A percentile compares a stretch with the other conserved stretches of the same genome.
Evolutionary conservation across 2,888 invertebrate genomes (phyloP).

Genomic region (Drosophila testacea): DNA sequence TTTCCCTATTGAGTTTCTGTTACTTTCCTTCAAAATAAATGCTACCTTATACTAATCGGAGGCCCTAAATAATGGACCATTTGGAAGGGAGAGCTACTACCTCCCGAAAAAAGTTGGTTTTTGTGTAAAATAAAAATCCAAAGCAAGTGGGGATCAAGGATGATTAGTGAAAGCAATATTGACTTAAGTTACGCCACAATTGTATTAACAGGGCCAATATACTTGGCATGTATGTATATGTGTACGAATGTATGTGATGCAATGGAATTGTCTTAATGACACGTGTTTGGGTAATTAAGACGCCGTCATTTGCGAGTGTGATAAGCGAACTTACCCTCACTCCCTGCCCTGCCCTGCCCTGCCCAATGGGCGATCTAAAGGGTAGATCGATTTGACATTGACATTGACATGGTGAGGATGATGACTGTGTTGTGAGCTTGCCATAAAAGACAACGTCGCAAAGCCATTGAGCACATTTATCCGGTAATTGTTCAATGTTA

Average conservation of each 20-base stretch:
- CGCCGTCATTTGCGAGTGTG: conserved; percentile 37
- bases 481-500: conserved; percentile 1
- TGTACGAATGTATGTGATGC: background rate
- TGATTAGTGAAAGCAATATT: background rate
- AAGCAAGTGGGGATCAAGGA: no score
- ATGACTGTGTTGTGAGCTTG: background rate
- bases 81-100: no score
- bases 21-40: no score
- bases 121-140: no score
- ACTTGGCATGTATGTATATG: background rate
- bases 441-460: conserved; percentile 42
- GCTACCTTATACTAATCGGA: no score
- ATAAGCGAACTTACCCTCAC: conserved; percentile 27
- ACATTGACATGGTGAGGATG: conserved; percentile 43
- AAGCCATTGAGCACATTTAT: conserved; percentile 4
- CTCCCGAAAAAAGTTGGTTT: no score
- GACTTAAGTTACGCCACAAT: background rate
- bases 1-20: no score
- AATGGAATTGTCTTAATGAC: conserved; percentile 10
- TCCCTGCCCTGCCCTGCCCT: background rate
- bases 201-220: conserved; percentile 1
- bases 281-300: conserved; percentile 48
- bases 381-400: conserved; percentile 8
- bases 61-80: no score
- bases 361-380: background rate